Conservation (phyloP, 1,140 invertebrate species). For the Drosophila dunni region DNA sequence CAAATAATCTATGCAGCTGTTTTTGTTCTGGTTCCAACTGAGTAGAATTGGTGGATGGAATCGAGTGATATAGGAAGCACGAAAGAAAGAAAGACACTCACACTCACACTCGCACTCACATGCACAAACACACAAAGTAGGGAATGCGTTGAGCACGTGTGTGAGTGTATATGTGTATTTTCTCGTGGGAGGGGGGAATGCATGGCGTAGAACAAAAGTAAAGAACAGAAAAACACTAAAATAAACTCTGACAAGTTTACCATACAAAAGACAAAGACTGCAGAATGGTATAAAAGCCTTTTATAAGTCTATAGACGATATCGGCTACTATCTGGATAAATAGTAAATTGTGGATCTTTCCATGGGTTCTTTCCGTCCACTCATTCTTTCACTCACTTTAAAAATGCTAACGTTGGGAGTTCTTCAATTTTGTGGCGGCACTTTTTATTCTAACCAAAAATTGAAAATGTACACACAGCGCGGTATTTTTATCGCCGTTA, state of each 20-base stretch:
- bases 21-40: slow-evolving; percentile 10
- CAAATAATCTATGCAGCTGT: slow-evolving; percentile 18
- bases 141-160: neutral
- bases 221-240: slow-evolving; percentile 32
- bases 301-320: slow-evolving; percentile 1
- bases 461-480: slow-evolving; percentile 64
- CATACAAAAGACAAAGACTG: slow-evolving; percentile 25
- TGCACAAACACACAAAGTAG: neutral
- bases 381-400: slow-evolving; percentile 4
- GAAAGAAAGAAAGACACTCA: slow-evolving; percentile 8
- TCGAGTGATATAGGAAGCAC: slow-evolving; percentile 10
- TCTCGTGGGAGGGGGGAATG: slow-evolving; percentile 3
- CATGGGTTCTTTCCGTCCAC: neutral
- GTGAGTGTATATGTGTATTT: slow-evolving; percentile 1
- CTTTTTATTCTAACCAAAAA: slow-evolving; percentile 46
- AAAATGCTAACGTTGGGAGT: slow-evolving; percentile 43
- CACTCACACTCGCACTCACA: slow-evolving; percentile 11
- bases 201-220: slow-evolving; percentile 16
- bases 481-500: slow-evolving; percentile 69
- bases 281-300: slow-evolving; percentile 6
- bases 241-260: slow-evolving; percentile 31
- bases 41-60: slow-evolving; percentile 24
- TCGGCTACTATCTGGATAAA: neutral
- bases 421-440: slow-evolving; percentile 22
- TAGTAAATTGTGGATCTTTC: neutral